phyloP scores from a whole-genome alignment of 2,113 vertebrate genomes.

The Cairina moschata region DNA sequence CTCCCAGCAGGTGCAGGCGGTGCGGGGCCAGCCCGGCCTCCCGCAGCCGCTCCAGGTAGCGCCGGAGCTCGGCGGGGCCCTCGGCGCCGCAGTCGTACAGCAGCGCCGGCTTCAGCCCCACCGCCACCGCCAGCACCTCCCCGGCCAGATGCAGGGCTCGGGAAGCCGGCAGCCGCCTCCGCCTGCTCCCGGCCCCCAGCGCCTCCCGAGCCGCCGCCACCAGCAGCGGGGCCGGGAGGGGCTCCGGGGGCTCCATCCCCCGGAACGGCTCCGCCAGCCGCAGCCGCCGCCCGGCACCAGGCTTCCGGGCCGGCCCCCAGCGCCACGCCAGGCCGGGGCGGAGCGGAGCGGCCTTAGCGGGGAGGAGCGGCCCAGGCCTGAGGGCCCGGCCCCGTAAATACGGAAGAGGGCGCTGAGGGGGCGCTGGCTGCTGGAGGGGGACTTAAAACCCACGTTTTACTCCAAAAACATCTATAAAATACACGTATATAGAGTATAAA shows the following conservation, averaged over 20 bases:
- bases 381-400: background rate
- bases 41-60: slow-evolving; percentile 79
- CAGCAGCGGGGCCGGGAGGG: slow-evolving; percentile 19
- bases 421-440: background rate
- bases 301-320: slow-evolving; percentile 54
- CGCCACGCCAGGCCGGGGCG: slow-evolving; percentile 69
- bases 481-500: background rate
- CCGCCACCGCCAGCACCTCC: slow-evolving; percentile 84
- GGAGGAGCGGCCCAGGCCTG: background rate
- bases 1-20: slow-evolving; percentile 76
- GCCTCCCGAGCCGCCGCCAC: slow-evolving; percentile 78
- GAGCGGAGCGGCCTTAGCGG: background rate
- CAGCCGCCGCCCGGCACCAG: background rate
- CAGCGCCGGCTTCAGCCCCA: slow-evolving; percentile 86
- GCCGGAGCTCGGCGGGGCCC: slow-evolving; percentile 73
- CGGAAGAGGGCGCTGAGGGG: background rate
- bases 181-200: slow-evolving; percentile 56
- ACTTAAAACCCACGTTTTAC: no score
- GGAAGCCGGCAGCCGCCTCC: background rate
- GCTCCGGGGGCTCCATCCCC: no score
- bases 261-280: no score
- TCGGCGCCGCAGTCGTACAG: slow-evolving; percentile 84
- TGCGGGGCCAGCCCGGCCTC: slow-evolving; percentile 67
- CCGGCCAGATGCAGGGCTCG: slow-evolving; percentile 74
- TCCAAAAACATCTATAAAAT: no score